phyloP scores from a whole-genome alignment of 2,888 invertebrate genomes.

The Phlogophora meticulosa region DNA sequence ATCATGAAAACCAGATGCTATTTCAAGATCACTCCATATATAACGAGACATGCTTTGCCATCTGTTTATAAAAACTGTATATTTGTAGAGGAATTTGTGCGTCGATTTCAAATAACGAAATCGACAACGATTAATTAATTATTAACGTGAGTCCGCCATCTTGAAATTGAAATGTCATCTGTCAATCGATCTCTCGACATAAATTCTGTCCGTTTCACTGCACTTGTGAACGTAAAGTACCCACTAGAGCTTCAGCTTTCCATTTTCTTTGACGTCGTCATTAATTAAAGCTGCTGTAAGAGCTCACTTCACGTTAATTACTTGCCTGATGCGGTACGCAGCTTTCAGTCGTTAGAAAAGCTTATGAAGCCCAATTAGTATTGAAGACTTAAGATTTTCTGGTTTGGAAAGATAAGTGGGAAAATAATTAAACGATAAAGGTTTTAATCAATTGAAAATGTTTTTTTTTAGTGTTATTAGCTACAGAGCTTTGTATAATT shows the following conservation, averaged over 20 bases:
- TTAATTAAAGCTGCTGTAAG: conserved; percentile 46
- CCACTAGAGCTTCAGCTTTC: conserved; percentile 45
- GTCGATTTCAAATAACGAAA: conserved; percentile 29
- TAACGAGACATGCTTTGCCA: conserved; percentile 39
- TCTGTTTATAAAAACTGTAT: conserved; percentile 40
- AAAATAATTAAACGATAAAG: background rate
- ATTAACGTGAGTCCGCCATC: conserved; percentile 38
- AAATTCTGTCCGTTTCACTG: conserved; percentile 48
- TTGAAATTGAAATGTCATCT: conserved; percentile 53
- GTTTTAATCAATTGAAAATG: background rate
- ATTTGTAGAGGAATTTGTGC: conserved; percentile 23
- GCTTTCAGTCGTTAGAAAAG: conserved; percentile 45
- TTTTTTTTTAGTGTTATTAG: background rate
- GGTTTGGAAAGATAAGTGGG: conserved; percentile 9
- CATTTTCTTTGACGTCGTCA: conserved; percentile 46
- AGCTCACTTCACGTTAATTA: conserved; percentile 45
- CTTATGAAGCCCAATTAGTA: conserved; percentile 28
- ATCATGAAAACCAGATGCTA: conserved; percentile 44
- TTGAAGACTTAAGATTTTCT: conserved; percentile 15
- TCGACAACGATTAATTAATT: conserved; percentile 26
- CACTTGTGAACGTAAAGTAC: conserved; percentile 35
- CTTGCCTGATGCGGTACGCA: conserved; percentile 17
- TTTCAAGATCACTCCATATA: conserved; percentile 53
- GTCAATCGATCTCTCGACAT: conserved; percentile 53
- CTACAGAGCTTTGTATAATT: background rate